Evolutionary conservation across 2,888 invertebrate species (phyloP), one percentile per base, ranked within the genome.

Genomic region (Ellobium chinense): DNA sequence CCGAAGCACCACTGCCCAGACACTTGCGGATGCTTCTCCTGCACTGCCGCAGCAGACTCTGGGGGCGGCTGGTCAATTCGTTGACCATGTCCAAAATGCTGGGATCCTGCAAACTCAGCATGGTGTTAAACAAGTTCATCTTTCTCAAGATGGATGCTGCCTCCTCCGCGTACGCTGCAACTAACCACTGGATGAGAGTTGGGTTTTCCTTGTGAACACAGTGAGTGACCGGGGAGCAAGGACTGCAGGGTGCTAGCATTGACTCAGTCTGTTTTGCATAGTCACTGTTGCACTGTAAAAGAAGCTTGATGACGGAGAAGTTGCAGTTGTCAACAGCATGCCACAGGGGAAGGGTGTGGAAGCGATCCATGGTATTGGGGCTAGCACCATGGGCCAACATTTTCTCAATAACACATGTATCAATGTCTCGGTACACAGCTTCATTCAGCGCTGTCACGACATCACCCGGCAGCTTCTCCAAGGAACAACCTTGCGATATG

Each of bases 271-370:
- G 84, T 34, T 56, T 72, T 9, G 36, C n/a, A 97, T 98, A 93
- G 97, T 98, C 93, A 97, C 98, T 82, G 97, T 98, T 94, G 97
- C 98, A 89, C 97, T 65, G 75, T 14, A 78, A 36, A 3, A 80
- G 60, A 21, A 80, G 39, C 34, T 86, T 86, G 24, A 90, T 86
- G 12, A 87, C 87, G 37, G 87, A 84, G 12, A 84, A 78, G 81
- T 90, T 88, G 36, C 87, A 85, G 46, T 87, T 86, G 83, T 92
- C 91, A 2, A 91, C 89, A 31, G 92, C 92, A 81, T 91, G 88
- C 89, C 92, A 92, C 7, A 93, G 86, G 0, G 93, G 91, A 27
- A 91, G 88, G 1, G 90, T 91, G 21, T 90, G 88, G 29, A 89
- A 91, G 36, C 89, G 89, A 65, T 91, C 91, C 65, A 88, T 87